A percentile compares a stretch with the other conserved stretches of the same genome.
phyloP scores from a whole-genome alignment of 2,888 invertebrate species.

The Dicycla oo region DNA sequence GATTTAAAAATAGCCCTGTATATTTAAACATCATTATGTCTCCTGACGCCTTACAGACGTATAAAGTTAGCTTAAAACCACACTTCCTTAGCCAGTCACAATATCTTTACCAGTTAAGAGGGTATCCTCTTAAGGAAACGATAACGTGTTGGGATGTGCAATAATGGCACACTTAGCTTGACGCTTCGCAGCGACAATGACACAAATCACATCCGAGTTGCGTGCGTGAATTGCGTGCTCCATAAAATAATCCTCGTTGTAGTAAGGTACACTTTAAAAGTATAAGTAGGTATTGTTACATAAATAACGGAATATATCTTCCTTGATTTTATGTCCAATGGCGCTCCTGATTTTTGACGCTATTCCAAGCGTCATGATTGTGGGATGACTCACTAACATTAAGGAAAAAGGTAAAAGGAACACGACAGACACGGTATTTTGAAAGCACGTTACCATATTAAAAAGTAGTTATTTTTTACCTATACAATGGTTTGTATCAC shows the following conservation, averaged over 20 bases:
- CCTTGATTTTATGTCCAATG: not conserved
- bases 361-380: not conserved
- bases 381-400: not conserved
- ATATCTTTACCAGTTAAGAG: no score
- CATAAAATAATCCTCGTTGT: not conserved
- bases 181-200: conserved; percentile 1
- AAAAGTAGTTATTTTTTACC: not conserved
- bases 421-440: no score
- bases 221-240: not conserved
- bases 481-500: conserved; percentile 1
- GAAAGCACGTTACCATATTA: not conserved
- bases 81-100: not conserved
- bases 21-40: not conserved
- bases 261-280: not conserved
- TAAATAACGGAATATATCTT: not conserved
- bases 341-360: not conserved
- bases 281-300: not conserved
- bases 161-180: not conserved
- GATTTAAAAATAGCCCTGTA: no score
- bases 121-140: conserved; percentile 5
- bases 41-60: no score
- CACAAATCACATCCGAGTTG: not conserved
- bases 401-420: not conserved
- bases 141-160: not conserved
- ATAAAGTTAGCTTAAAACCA: no score